Conservation (phyloP, 2,888 invertebrate species). For the Drosophila nigritarsus region DNA sequence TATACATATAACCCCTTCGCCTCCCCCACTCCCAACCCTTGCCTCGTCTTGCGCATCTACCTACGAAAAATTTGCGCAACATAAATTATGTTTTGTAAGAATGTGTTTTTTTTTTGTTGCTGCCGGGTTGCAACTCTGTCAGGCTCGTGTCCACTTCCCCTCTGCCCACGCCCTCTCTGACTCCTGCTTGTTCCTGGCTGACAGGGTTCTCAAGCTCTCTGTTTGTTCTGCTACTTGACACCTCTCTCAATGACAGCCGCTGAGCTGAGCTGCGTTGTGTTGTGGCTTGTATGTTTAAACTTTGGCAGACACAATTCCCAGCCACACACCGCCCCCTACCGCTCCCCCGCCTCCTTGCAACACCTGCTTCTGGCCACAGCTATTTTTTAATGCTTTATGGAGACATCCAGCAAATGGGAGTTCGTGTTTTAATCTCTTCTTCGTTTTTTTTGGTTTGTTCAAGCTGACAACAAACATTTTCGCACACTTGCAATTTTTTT, state of each 20-base stretch:
- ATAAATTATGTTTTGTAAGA: slow-evolving; percentile 81
- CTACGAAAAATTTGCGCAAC: slow-evolving; percentile 73
- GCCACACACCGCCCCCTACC: not conserved
- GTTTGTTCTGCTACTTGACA: slow-evolving; percentile 77
- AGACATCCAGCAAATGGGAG: slow-evolving; percentile 30
- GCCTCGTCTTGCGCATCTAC: not conserved
- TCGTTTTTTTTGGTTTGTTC: slow-evolving; percentile 13
- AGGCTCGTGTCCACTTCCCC: not conserved
- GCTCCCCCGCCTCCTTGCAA: not conserved
- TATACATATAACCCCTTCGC: not conserved
- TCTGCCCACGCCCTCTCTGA: not conserved
- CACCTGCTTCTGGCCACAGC: slow-evolving; percentile 32
- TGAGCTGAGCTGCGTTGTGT: slow-evolving; percentile 49
- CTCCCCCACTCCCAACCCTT: too few species aligned
- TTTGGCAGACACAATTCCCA: slow-evolving; percentile 20
- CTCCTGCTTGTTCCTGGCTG: not conserved
- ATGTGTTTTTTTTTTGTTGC: slow-evolving; percentile 54
- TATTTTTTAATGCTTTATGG: slow-evolving; percentile 24
- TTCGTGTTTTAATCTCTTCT: slow-evolving; percentile 13
- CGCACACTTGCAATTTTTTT: slow-evolving; percentile 18
- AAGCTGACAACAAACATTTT: slow-evolving; percentile 42
- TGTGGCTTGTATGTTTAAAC: slow-evolving; percentile 30
- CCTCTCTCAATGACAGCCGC: slow-evolving; percentile 77
- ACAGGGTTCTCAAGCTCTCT: slow-evolving; percentile 48
- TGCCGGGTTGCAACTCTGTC: slow-evolving; percentile 22